Percentiles rank a stretch among this genome's conserved stretches.
Evolutionary conservation across 2,113 vertebrate species (phyloP).

Genomic region (Amblyopsis rosae): DNA sequence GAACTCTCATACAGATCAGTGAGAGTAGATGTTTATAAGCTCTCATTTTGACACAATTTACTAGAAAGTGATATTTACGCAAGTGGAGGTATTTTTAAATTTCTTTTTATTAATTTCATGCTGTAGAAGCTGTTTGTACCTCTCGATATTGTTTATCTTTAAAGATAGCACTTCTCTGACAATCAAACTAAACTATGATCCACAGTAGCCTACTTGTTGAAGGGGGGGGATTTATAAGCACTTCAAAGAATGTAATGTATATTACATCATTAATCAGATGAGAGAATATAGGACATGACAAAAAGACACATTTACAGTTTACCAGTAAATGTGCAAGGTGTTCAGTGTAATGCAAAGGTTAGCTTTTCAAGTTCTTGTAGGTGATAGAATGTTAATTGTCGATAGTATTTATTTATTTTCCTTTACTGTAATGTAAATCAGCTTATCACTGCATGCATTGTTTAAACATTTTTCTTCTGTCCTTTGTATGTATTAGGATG

Average conservation of each 20-base stretch:
- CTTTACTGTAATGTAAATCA: constrained; percentile 58
- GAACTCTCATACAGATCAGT: no score
- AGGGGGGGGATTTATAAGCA: not conserved
- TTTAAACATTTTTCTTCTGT: constrained; percentile 41
- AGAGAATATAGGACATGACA: constrained; percentile 13
- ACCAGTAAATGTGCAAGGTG: not conserved
- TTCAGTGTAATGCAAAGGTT: constrained; percentile 48
- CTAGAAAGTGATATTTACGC: no score
- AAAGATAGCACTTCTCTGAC: constrained; percentile 46
- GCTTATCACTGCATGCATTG: constrained; percentile 53
- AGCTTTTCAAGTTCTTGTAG: constrained; percentile 57
- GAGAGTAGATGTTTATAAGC: no score
- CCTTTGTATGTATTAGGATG: constrained; percentile 53
- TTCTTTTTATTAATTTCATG: not conserved
- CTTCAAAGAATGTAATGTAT: constrained; percentile 23
- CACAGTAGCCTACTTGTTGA: not conserved
- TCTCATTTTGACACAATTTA: no score
- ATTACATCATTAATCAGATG: constrained; percentile 25
- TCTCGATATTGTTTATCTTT: constrained; percentile 15
- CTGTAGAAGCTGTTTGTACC: not conserved
- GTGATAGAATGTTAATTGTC: constrained; percentile 70
- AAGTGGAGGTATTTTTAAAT: not conserved
- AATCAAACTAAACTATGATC: constrained; percentile 22
- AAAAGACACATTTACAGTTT: constrained; percentile 19
- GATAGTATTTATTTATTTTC: constrained; percentile 81